Evolutionary conservation across 2,888 invertebrate genomes (phyloP).

Genomic region (Saturnia pavonia): DNA sequence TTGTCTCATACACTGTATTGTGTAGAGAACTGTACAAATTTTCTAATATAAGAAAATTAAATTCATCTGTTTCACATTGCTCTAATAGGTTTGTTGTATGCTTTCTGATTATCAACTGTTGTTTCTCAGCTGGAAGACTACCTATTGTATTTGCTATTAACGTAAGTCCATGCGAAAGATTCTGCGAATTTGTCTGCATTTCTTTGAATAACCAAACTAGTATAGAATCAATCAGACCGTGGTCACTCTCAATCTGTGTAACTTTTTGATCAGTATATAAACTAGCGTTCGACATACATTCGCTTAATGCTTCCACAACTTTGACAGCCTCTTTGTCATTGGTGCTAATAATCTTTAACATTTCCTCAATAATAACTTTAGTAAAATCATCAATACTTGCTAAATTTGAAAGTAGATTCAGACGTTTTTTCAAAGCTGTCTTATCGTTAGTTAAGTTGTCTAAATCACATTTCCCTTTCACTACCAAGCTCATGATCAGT

Average conservation of each 20-base stretch:
- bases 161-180: slow-evolving; percentile 55
- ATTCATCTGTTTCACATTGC: slow-evolving; percentile 50
- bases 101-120: slow-evolving; percentile 48
- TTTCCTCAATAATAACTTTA: slow-evolving; percentile 67
- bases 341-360: slow-evolving; percentile 58
- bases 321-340: slow-evolving; percentile 51
- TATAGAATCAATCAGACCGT: slow-evolving; percentile 65
- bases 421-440: slow-evolving; percentile 55
- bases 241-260: slow-evolving; percentile 69
- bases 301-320: slow-evolving; percentile 62
- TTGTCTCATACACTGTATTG: slow-evolving; percentile 55
- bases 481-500: slow-evolving; percentile 74
- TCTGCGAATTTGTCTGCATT: slow-evolving; percentile 43
- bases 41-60: slow-evolving; percentile 70
- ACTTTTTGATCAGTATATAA: slow-evolving; percentile 62
- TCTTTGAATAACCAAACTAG: slow-evolving; percentile 62
- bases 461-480: slow-evolving; percentile 72
- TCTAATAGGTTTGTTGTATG: slow-evolving; percentile 54
- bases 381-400: slow-evolving; percentile 76
- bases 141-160: slow-evolving; percentile 64
- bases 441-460: slow-evolving; percentile 57
- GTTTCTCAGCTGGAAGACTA: slow-evolving; percentile 60
- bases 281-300: slow-evolving; percentile 56
- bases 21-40: slow-evolving; percentile 77
- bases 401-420: slow-evolving; percentile 71